These are phyloP conservation scores for Addax nasomaculatus DNA, from an alignment of 2,113 vertebrate species.

Conservation along the genomic window DNA sequence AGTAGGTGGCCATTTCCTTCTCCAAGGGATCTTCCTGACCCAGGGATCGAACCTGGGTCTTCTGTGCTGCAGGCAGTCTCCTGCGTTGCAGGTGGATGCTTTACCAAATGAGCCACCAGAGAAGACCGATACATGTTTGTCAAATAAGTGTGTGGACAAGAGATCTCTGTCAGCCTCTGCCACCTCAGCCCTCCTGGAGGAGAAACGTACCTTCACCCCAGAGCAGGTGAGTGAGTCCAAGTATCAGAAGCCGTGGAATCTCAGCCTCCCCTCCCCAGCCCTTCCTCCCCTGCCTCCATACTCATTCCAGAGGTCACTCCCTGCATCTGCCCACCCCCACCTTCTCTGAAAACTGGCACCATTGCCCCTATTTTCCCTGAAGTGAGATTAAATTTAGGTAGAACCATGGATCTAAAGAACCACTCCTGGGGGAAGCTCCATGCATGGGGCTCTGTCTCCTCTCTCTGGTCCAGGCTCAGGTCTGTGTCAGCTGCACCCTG, in stretches of 20 bases:
- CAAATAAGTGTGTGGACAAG: not conserved
- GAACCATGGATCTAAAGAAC: not conserved
- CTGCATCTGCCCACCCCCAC: not conserved
- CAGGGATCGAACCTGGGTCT: not conserved
- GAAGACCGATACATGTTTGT: not conserved
- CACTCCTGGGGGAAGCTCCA: fast-evolving
- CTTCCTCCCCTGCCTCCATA: fast-evolving
- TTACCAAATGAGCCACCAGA: not conserved
- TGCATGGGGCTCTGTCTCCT: not conserved
- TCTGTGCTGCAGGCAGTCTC: not conserved
- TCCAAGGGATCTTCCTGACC: not conserved
- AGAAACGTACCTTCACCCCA: not conserved
- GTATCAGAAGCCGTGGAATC: not conserved
- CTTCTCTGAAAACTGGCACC: not conserved
- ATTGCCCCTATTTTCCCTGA: not conserved
- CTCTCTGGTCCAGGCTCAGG: not conserved
- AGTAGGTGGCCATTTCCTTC: not conserved
- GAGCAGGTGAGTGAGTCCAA: not conserved
- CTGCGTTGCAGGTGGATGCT: not conserved
- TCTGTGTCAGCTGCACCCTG: not conserved
- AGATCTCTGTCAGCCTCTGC: not conserved
- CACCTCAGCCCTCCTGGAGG: not conserved
- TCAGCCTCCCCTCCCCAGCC: not conserved
- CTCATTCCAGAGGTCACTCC: not conserved
- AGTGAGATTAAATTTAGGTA: not conserved